Percentiles rank a stretch among this genome's conserved stretches.
Conservation (phyloP, 2,113 vertebrate species). For the Sarotherodon lohbergeri region DNA sequence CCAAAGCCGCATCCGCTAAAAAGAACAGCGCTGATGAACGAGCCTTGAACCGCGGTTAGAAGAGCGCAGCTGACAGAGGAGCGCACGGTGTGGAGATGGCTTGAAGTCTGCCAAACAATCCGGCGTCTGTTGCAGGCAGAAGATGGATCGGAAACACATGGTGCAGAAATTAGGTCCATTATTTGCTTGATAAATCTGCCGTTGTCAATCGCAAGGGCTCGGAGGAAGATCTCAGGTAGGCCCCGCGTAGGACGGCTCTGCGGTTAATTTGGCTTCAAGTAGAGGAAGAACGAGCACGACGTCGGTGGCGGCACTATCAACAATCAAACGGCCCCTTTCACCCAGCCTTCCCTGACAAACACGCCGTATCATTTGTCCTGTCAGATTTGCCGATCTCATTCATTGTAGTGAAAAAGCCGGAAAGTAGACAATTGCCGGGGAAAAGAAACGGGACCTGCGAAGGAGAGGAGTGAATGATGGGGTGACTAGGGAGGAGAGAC, state of each 20-base stretch:
- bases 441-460: conserved; percentile 7
- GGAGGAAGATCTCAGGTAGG: conserved; percentile 34
- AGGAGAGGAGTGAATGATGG: conserved; percentile 65
- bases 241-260: background rate
- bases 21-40: conserved; percentile 65
- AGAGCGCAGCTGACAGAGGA: conserved; percentile 33
- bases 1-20: conserved; percentile 79
- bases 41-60: conserved; percentile 24
- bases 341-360: conserved; percentile 28
- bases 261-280: conserved; percentile 9
- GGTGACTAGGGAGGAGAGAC: conserved; percentile 51
- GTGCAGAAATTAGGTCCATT: conserved; percentile 47
- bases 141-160: conserved; percentile 57
- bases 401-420: conserved; percentile 36
- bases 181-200: conserved; percentile 55
- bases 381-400: conserved; percentile 68
- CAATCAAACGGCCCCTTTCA: background rate
- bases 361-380: conserved; percentile 63
- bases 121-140: background rate
- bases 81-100: background rate
- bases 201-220: background rate
- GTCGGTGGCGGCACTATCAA: conserved; percentile 25
- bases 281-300: background rate
- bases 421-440: conserved; percentile 53
- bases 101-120: conserved; percentile 44